phyloP scores from a whole-genome alignment of 1,140 invertebrate genomes.

The Brachionus rotundiformis region DNA sequence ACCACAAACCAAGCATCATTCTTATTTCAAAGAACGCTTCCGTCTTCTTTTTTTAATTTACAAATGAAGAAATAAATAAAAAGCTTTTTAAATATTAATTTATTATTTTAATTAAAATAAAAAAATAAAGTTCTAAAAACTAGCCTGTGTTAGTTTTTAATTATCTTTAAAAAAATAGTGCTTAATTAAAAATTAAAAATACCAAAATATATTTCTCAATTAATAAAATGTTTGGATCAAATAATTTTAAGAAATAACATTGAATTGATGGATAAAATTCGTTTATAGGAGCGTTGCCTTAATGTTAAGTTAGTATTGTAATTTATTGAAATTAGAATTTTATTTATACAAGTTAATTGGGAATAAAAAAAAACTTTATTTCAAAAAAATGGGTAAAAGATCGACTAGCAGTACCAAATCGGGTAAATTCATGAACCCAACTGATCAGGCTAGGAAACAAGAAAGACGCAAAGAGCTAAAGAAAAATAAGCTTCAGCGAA shows the following conservation, averaged over 20 bases:
- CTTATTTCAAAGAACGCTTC: neutral
- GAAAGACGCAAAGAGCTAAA: slow-evolving; percentile 94
- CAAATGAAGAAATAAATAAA: too few species aligned
- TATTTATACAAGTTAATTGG: neutral
- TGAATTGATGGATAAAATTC: too few species aligned
- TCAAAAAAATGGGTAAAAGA: slow-evolving; percentile 77
- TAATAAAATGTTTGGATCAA: too few species aligned
- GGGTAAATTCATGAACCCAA: slow-evolving; percentile 99
- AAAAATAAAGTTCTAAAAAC: too few species aligned
- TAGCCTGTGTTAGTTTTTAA: too few species aligned
- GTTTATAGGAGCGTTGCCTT: too few species aligned
- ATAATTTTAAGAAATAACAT: too few species aligned
- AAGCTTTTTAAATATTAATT: too few species aligned
- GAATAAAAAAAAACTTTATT: neutral
- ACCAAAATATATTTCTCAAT: too few species aligned
- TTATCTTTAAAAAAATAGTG: too few species aligned
- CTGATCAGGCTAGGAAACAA: slow-evolving; percentile 97
- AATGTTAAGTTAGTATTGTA: neutral
- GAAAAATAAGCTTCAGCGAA: slow-evolving; percentile 94
- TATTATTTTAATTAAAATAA: too few species aligned
- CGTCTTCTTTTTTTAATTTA: neutral
- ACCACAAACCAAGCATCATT: neutral
- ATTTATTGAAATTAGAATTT: neutral
- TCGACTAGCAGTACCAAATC: slow-evolving; percentile 98
- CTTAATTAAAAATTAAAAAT: too few species aligned